Percentiles rank a stretch among this genome's conserved stretches.
These are phyloP conservation scores for Eupithecia exiguata DNA, from an alignment of 2,888 invertebrate species.

Conservation along the genomic window DNA sequence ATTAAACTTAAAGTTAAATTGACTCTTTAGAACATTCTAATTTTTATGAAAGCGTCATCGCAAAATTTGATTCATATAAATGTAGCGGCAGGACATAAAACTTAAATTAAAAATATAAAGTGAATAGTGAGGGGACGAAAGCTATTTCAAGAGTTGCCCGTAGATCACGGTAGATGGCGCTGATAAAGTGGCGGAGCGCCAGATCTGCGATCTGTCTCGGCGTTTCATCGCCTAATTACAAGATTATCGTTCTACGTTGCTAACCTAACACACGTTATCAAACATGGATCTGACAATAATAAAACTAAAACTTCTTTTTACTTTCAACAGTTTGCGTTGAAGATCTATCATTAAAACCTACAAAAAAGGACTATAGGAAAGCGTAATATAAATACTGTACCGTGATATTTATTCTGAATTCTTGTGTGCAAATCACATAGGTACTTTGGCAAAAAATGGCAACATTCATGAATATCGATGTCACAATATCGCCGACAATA, in stretches of 20 bases:
- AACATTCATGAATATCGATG: constrained; percentile 54
- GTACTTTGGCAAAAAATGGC: constrained; percentile 33
- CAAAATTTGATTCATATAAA: not conserved
- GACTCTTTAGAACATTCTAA: not conserved
- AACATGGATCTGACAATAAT: constrained; percentile 32
- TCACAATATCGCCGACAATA: constrained; percentile 51
- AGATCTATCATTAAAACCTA: not conserved
- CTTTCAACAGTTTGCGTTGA: not conserved
- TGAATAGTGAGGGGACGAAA: constrained; percentile 45
- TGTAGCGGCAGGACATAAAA: not conserved
- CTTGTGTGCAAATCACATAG: not conserved
- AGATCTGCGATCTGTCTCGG: constrained; percentile 69
- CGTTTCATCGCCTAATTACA: constrained; percentile 71
- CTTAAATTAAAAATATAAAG: constrained; percentile 29
- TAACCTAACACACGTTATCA: constrained; percentile 48
- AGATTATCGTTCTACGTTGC: constrained; percentile 56
- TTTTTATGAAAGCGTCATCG: not conserved
- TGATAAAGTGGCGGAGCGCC: constrained; percentile 76
- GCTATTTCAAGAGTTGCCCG: constrained; percentile 62
- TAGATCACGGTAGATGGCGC: constrained; percentile 79
- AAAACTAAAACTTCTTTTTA: not conserved
- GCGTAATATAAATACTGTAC: not conserved
- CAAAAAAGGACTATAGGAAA: not conserved
- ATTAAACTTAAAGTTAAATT: not conserved
- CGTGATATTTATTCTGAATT: not conserved